phyloP scores from a whole-genome alignment of 2,797 vertebrate species.

The Myotis vivesi region DNA sequence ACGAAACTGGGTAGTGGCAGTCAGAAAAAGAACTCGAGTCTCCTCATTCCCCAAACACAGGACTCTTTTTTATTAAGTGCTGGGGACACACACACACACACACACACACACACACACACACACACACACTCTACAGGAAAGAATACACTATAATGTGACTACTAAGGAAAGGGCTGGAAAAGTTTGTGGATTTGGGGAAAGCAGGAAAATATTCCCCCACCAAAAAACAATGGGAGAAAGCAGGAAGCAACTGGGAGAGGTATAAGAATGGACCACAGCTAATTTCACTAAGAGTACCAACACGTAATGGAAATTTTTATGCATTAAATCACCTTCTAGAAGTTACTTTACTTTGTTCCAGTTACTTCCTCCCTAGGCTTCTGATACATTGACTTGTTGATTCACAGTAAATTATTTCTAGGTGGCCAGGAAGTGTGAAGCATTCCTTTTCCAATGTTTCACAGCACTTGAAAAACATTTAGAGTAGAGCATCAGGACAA shows the following conservation, averaged over 20 bases:
- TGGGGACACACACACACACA: neutral
- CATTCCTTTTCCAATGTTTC: constrained; percentile 5
- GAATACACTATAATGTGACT: neutral
- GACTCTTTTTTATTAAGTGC: constrained; percentile 22
- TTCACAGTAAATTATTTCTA: constrained; percentile 49
- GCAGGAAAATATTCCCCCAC: neutral
- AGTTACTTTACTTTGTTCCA: constrained; percentile 35
- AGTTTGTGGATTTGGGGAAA: neutral
- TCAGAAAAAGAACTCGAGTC: neutral
- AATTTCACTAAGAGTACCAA: constrained; percentile 5
- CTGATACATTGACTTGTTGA: constrained; percentile 22
- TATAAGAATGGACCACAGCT: neutral
- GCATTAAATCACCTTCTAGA: constrained; percentile 44
- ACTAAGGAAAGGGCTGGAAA: neutral
- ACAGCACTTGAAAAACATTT: constrained; percentile 34
- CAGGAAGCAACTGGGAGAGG: neutral
- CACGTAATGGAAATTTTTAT: neutral
- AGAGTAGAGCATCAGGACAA: constrained; percentile 37
- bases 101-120: neutral
- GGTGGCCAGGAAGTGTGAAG: constrained; percentile 25
- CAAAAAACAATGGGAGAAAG: constrained; percentile 25
- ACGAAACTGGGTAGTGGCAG: neutral
- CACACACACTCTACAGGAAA: neutral
- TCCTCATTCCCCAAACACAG: constrained; percentile 20
- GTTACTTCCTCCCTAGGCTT: constrained; percentile 22